Conservation (phyloP, 2,888 invertebrate genomes). For the Myopa tessellatipennis region DNA sequence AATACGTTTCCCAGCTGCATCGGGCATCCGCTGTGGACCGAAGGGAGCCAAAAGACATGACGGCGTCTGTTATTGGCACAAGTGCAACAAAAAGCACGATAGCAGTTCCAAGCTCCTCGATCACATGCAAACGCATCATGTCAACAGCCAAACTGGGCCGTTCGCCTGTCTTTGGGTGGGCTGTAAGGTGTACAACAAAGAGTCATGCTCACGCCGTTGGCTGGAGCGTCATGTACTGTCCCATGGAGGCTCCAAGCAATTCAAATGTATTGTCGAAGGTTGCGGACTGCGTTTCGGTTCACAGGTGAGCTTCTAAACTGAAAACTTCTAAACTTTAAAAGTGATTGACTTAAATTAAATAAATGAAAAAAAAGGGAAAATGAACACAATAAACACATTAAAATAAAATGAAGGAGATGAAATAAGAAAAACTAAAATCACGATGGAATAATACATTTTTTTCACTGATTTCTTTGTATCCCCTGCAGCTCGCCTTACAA, state of each 20-base stretch:
- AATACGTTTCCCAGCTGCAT: slow-evolving; percentile 78
- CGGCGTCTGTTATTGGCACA: slow-evolving; percentile 82
- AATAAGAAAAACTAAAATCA: slow-evolving; percentile 27
- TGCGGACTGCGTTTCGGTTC: slow-evolving; percentile 90
- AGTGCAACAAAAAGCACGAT: slow-evolving; percentile 82
- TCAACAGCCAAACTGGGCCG: slow-evolving; percentile 86
- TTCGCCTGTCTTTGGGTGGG: slow-evolving; percentile 93
- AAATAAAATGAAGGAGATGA: no score
- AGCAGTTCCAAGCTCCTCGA: slow-evolving; percentile 85
- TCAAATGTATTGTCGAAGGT: slow-evolving; percentile 94
- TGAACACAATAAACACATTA: no score
- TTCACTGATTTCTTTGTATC: slow-evolving; percentile 22
- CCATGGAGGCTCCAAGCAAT: slow-evolving; percentile 93
- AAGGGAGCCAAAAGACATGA: slow-evolving; percentile 68
- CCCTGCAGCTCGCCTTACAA: slow-evolving; percentile 76
- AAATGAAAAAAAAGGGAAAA: no score
- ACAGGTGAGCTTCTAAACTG: slow-evolving; percentile 72
- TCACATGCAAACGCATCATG: slow-evolving; percentile 88
- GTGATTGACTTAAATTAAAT: not conserved
- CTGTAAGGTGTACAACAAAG: slow-evolving; percentile 93
- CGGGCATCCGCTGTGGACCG: slow-evolving; percentile 63
- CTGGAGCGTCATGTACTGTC: slow-evolving; percentile 90
- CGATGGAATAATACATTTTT: not conserved
- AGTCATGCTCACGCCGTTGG: slow-evolving; percentile 93
- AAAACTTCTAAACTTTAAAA: no score